These are phyloP conservation scores for Dolichotis patagonum DNA, from an alignment of 2,113 vertebrate genomes.

Conservation along the genomic window DNA sequence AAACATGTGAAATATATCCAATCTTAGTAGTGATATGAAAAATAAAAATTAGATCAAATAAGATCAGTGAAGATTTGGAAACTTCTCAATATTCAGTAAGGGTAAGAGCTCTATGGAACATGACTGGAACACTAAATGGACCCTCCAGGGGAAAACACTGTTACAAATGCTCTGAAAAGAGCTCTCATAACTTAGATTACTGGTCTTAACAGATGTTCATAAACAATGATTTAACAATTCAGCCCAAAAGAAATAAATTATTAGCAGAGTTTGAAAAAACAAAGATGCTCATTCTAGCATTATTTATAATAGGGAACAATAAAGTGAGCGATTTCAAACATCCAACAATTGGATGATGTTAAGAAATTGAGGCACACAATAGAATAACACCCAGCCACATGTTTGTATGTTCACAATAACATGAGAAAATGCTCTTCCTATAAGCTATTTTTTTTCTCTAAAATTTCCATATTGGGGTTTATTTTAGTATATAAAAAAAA, in stretches of 20 bases:
- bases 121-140: not conserved
- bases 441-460: conserved; percentile 17
- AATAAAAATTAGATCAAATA: not conserved
- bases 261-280: not conserved
- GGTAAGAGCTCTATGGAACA: not conserved
- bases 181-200: not conserved
- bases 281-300: not conserved
- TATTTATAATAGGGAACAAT: not conserved
- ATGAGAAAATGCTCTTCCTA: not conserved
- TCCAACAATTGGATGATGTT: not conserved
- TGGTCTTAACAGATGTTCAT: not conserved
- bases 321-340: not conserved
- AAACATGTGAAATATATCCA: not conserved
- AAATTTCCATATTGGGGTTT: conserved; percentile 22
- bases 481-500: not conserved
- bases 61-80: not conserved
- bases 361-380: not conserved
- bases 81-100: not conserved
- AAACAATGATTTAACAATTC: not conserved
- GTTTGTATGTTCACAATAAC: not conserved
- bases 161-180: conserved; percentile 1
- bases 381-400: not conserved
- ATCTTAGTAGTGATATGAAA: not conserved
- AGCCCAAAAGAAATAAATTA: conserved; percentile 40
- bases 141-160: not conserved